These are phyloP conservation scores for Eira barbara DNA, from an alignment of 2,113 vertebrate species.

Conservation along the genomic window DNA sequence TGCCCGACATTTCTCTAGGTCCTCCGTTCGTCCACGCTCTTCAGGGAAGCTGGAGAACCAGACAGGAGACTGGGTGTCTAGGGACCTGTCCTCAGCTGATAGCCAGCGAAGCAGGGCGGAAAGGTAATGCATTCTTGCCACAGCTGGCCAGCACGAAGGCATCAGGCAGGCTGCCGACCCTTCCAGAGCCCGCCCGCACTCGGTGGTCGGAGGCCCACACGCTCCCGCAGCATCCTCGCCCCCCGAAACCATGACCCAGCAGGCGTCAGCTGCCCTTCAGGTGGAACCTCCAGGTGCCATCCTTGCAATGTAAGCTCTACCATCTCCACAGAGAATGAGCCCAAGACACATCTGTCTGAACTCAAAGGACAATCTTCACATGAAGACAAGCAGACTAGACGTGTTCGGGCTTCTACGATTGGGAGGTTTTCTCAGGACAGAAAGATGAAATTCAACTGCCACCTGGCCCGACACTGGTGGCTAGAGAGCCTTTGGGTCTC, in stretches of 20 bases:
- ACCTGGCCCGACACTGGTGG: background rate
- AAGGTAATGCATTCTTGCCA: background rate
- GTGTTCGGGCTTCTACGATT: background rate
- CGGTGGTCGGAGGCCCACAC: accelerated
- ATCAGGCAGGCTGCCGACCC: background rate
- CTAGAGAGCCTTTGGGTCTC: background rate
- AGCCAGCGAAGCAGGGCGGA: background rate
- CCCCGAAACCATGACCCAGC: accelerated
- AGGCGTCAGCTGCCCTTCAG: background rate
- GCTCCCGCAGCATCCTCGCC: background rate
- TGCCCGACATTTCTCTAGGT: background rate
- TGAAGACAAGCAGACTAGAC: background rate
- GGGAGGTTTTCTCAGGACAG: background rate
- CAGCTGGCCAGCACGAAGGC: background rate
- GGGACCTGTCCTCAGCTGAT: background rate
- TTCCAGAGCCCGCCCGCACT: background rate
- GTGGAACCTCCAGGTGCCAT: background rate
- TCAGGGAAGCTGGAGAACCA: background rate
- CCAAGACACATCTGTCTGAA: background rate
- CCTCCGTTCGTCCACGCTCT: background rate
- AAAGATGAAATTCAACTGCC: background rate
- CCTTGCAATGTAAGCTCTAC: background rate
- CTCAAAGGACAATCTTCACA: background rate
- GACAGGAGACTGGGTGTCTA: background rate
- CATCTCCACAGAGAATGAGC: background rate